phyloP scores from a whole-genome alignment of 2,888 invertebrate species.

The Hirtodrosophila duncani region DNA sequence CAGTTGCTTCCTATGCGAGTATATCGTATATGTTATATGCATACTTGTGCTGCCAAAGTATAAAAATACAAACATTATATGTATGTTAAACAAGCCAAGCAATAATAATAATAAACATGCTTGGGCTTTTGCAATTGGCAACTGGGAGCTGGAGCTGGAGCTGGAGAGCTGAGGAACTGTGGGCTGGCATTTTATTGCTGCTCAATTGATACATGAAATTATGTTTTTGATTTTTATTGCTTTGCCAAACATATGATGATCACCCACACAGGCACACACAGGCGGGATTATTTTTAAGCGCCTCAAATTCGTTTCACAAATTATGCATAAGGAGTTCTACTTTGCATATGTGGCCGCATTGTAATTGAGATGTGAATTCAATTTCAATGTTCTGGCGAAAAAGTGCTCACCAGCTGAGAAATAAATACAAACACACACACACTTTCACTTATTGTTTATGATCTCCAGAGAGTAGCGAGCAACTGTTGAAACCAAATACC shows the following conservation, averaged over 20 bases:
- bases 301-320: conserved; percentile 16
- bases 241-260: conserved; percentile 66
- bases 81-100: too few species aligned
- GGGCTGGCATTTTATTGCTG: conserved; percentile 54
- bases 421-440: background rate
- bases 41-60: too few species aligned
- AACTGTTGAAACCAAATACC: conserved; percentile 20
- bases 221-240: conserved; percentile 72
- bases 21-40: too few species aligned
- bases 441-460: conserved; percentile 47
- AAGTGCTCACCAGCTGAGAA: conserved; percentile 16
- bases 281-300: conserved; percentile 48
- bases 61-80: conserved; percentile 37
- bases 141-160: too few species aligned
- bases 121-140: too few species aligned
- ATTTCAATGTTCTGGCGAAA: conserved; percentile 19
- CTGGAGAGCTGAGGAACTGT: too few species aligned
- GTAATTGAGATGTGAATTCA: conserved; percentile 30
- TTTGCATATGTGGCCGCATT: conserved; percentile 45
- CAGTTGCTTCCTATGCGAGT: conserved; percentile 40
- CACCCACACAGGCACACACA: conserved; percentile 11
- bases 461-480: conserved; percentile 24
- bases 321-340: too few species aligned
- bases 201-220: conserved; percentile 70
- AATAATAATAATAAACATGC: conserved; percentile 38